Percentiles rank a stretch among this genome's conserved stretches.
phyloP scores from a whole-genome alignment of 1,140 invertebrate species.

The Trachymyrmex cornetzi region DNA sequence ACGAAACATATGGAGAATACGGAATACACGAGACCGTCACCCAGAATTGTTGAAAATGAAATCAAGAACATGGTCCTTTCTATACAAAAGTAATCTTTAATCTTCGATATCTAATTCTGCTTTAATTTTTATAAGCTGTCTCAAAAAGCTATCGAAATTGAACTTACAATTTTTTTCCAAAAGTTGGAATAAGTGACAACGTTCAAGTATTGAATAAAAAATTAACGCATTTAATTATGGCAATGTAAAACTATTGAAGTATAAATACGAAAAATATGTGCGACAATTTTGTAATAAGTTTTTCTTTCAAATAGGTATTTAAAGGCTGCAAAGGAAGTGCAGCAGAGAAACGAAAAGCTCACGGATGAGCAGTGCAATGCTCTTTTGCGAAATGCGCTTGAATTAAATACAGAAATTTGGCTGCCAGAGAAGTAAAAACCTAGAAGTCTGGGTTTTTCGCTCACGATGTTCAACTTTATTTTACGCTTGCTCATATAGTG shows the following conservation, averaged over 20 bases:
- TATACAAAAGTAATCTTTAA: conserved; percentile 81
- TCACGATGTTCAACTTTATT: conserved; percentile 22
- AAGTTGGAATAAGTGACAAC: neutral
- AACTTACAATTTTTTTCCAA: conserved; percentile 7
- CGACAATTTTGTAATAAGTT: neutral
- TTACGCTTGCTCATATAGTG: conserved; percentile 9
- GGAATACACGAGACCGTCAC: conserved; percentile 58
- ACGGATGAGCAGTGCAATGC: conserved; percentile 83
- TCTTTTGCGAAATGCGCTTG: conserved; percentile 78
- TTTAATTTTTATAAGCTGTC: neutral
- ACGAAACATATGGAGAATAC: conserved; percentile 69
- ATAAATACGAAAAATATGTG: conserved; percentile 2
- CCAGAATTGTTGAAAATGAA: conserved; percentile 79
- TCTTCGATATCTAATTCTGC: neutral
- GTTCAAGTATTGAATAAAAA: neutral
- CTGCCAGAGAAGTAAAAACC: conserved; percentile 83
- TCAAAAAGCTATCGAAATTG: neutral
- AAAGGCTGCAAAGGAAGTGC: conserved; percentile 83
- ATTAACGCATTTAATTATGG: neutral
- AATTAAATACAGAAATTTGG: conserved; percentile 84
- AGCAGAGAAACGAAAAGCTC: conserved; percentile 82
- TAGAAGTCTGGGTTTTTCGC: conserved; percentile 3
- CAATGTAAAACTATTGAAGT: neutral
- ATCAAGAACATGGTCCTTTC: conserved; percentile 81
- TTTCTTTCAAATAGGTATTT: conserved; percentile 78